Evolutionary conservation across 2,797 vertebrate genomes (phyloP), one percentile per base, ranked within the genome.

Genomic region (Peromyscus eremicus): DNA sequence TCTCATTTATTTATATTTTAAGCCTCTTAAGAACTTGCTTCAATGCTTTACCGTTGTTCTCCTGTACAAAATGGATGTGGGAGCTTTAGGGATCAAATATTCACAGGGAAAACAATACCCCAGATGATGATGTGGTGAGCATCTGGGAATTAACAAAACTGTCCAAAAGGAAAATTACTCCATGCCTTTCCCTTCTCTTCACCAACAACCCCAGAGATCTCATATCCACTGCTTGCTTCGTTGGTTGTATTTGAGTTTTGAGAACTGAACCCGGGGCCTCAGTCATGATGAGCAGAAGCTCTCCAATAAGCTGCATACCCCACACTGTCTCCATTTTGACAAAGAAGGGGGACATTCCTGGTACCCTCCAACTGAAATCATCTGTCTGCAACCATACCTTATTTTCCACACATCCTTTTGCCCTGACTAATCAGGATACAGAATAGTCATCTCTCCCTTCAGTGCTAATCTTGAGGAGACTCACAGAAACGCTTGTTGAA

Each of bases 401-500:
- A 79, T 17, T 87, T 46, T 93, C 94, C 87, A 94, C 1, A 96
- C 17, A 34, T 29, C 17, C 73, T 52, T 94, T 62, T 70, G 43
- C n/a, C 23, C 60, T 88, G 71, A 91, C 71, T 88, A 82, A 92
- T n/a, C n/a, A 73, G 34, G 3, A 81, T 32, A 85, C 21, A 80
- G 34, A 93, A 92, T 0, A 52, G 4, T 17, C 93, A 60, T 86
- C 32, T 27, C 55, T 90, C 80, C 34, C 55, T 94, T 55, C 57
- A 49, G 17, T 43, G 60, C 68, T 85, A 57, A 64, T 86, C 77
- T 92, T 64, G n/a, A 94, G 43, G 55, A 93, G 77, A 57, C 25
- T 66, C 62, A 79, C 49, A 89, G 55, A 83, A 87, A 66, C 40
- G 71, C 25, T 79, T 64, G 52, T 92, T 92, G 62, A 93, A 94